Evolutionary conservation across 2,113 vertebrate species (phyloP), one percentile per base, ranked within the genome.

Genomic region (Scortum barcoo): DNA sequence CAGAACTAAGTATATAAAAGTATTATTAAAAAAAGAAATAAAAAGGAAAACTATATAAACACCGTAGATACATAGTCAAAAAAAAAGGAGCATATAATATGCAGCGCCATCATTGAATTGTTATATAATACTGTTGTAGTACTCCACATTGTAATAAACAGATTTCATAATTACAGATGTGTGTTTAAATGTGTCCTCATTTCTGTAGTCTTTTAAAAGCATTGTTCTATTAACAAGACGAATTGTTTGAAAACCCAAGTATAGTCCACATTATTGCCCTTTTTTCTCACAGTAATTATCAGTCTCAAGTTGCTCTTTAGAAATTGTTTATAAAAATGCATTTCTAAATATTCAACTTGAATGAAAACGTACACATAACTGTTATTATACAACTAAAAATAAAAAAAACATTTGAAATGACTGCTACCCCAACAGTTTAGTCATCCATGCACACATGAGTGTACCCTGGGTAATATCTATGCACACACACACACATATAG

Each of bases 381-480:
- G 19, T 51, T 33, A 42, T 86, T 82, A 67, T 14, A 73, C 69
- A 87, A 80, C 48, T 63, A 19, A 36, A 10, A 19, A 58, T 68
- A 22, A 53, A 17, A 61, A 68, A 33, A 36, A 36, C 6, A 51
- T n/a, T n/a, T n/a, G 7, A 63, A 81, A 57, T 53, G 24, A 57
- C 65, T 46, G 38, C 56, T 72, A 46, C 61, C 22, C 22, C 48
- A 78, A 76, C 38, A 76, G 65, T 89, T 86, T 83, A 88, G 80
- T 86, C 83, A 89, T 89, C 69, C 61, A n/a, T 61, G 51, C 30
- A 79, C 72, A 89, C 78, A 75, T 76, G 51, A 75, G 82, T 73
- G 57, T 40, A 78, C 72, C 78, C 70, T 79, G 73, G 70, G n/a
- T 75, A 75, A 87, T 76, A 74, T 73, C n/a, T 69, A 73, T 46